phyloP scores from a whole-genome alignment of 2,113 vertebrate genomes.

The Semnornis frantzii region DNA sequence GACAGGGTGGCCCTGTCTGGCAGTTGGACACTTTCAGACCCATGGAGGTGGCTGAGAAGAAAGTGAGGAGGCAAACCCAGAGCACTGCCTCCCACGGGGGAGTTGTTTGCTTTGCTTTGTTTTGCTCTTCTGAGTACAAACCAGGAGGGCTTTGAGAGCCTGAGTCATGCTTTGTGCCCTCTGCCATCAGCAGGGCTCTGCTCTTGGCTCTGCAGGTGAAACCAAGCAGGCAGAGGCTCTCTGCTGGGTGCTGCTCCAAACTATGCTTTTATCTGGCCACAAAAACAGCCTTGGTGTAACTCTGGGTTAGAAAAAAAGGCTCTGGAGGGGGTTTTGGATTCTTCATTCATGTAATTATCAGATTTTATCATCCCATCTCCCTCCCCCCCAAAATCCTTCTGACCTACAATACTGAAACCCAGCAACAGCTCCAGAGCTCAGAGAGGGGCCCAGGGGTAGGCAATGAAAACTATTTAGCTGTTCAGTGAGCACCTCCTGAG shows the following conservation, averaged over 20 bases:
- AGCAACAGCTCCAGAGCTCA: rapidly evolving
- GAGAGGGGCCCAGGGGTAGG: neutral
- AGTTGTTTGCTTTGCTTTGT: conserved; percentile 22
- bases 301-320: neutral
- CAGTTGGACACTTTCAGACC: neutral
- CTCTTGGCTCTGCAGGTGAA: neutral
- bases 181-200: neutral
- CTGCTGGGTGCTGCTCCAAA: neutral
- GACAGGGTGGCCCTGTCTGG: neutral
- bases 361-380: neutral
- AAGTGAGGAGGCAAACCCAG: neutral
- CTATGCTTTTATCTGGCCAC: conserved; percentile 38
- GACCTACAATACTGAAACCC: neutral
- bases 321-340: neutral
- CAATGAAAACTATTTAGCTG: neutral
- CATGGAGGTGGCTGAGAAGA: rapidly evolving
- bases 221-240: neutral
- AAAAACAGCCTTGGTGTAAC: neutral
- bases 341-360: neutral
- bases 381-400: neutral
- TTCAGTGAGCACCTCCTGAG: neutral
- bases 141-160: neutral
- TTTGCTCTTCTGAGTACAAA: neutral
- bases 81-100: rapidly evolving
- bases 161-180: neutral